These are phyloP conservation scores for Arenaria interpres DNA, from an alignment of 2,113 vertebrate genomes.

Conservation along the genomic window DNA sequence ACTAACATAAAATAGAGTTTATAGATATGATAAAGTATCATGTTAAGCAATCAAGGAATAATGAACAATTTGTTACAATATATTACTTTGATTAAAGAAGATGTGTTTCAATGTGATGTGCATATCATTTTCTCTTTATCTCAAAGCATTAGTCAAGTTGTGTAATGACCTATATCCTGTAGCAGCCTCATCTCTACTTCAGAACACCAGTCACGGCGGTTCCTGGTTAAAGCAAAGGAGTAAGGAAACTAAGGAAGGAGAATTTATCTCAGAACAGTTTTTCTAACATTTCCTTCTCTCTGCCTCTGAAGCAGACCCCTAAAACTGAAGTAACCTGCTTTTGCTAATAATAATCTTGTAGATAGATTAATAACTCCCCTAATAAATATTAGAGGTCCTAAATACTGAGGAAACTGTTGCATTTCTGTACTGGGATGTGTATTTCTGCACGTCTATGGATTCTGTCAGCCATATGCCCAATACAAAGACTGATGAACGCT, in stretches of 20 bases:
- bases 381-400: background rate
- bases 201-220: background rate
- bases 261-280: background rate
- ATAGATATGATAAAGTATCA: background rate
- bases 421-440: background rate
- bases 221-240: background rate
- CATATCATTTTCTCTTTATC: background rate
- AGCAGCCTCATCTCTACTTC: background rate
- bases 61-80: background rate
- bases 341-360: background rate
- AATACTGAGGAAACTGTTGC: background rate
- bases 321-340: background rate
- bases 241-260: background rate
- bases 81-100: background rate
- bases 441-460: background rate
- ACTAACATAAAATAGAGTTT: background rate
- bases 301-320: background rate
- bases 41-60: background rate
- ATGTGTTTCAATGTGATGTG: background rate
- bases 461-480: background rate
- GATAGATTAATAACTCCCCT: background rate
- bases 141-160: background rate
- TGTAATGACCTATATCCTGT: background rate
- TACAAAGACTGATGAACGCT: background rate
- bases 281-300: background rate